Conservation (phyloP, 2,797 vertebrate genomes). For the Cygnus olor region DNA sequence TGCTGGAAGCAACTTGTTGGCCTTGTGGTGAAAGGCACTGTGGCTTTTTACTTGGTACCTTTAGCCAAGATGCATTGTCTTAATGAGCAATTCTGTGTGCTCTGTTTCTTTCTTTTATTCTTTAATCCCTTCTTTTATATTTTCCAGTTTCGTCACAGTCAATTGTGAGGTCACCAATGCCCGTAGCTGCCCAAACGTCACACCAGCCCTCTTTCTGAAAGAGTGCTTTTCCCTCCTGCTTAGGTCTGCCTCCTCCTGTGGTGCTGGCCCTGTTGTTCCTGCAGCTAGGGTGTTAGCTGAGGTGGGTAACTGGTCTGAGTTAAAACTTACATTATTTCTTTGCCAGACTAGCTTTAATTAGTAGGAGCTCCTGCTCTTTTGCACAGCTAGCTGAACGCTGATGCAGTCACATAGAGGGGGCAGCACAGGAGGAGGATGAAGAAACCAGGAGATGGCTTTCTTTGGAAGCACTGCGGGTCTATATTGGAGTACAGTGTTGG, state of each 20-base stretch:
- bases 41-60: background rate
- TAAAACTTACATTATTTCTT: background rate
- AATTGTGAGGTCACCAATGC: background rate
- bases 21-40: background rate
- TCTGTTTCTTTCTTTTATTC: background rate
- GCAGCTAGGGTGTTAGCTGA: background rate
- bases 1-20: background rate
- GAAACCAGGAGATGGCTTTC: background rate
- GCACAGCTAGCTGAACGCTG: background rate
- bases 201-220: background rate
- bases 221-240: background rate
- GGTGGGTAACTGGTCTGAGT: background rate
- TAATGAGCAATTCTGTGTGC: background rate
- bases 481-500: fast-evolving
- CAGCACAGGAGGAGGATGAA: background rate
- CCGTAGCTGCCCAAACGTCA: background rate
- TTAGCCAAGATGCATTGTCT: background rate
- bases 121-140: background rate
- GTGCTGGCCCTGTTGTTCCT: background rate
- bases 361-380: background rate
- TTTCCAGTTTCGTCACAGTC: background rate
- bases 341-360: background rate
- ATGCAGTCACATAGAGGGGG: fast-evolving
- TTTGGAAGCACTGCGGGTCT: background rate
- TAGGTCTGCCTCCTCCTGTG: background rate